phyloP scores from a whole-genome alignment of 2,888 invertebrate genomes.

The Macrophya alboannulata region DNA sequence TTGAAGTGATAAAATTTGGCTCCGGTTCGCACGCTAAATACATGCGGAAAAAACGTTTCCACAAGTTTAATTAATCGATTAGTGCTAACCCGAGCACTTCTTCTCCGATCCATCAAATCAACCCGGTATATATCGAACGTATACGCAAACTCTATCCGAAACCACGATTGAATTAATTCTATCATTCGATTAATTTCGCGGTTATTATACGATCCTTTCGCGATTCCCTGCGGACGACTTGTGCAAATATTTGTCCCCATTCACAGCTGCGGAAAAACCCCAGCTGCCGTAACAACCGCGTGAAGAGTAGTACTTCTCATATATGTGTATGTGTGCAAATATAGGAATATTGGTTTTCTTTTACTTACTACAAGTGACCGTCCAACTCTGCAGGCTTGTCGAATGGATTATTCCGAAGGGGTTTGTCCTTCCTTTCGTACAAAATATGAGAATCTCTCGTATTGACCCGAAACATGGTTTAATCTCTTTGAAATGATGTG shows the following conservation, averaged over 20 bases:
- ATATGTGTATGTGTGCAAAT: background rate
- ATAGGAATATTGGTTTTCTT: slow-evolving; percentile 14
- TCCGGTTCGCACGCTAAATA: background rate
- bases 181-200: slow-evolving; percentile 11
- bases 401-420: background rate
- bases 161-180: background rate
- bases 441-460: background rate
- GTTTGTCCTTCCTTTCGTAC: background rate
- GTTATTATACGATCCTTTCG: slow-evolving; percentile 15
- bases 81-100: no score
- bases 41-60: background rate
- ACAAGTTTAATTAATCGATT: slow-evolving; percentile 3
- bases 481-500: slow-evolving; percentile 27
- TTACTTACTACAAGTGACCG: background rate
- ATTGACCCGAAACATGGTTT: slow-evolving; percentile 3
- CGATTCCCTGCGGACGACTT: slow-evolving; percentile 5
- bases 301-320: background rate
- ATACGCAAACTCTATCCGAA: slow-evolving; percentile 1
- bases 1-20: slow-evolving; percentile 62
- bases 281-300: background rate
- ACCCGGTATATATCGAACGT: background rate
- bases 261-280: slow-evolving; percentile 34
- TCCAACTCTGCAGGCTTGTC: background rate
- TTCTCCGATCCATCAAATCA: slow-evolving; percentile 18
- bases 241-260: slow-evolving; percentile 35